phyloP scores from a whole-genome alignment of 2,888 invertebrate species.

The Eulithis testata region DNA sequence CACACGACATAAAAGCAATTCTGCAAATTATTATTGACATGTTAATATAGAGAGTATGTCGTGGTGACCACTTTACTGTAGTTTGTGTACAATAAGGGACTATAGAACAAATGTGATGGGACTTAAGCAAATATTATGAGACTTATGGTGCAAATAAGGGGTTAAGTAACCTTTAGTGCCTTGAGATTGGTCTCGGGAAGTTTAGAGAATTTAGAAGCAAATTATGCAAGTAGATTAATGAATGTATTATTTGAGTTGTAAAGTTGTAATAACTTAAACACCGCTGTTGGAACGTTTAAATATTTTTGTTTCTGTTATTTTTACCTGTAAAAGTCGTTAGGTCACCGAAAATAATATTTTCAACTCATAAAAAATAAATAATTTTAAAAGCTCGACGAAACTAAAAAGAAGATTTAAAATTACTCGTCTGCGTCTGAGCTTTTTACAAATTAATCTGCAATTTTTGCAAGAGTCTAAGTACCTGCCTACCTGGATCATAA shows the following conservation, averaged over 20 bases:
- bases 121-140: constrained; percentile 21
- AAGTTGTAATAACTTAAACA: neutral
- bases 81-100: constrained; percentile 23
- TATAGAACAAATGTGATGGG: constrained; percentile 24
- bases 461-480: too few species aligned
- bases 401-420: neutral
- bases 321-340: too few species aligned
- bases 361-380: too few species aligned
- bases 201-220: constrained; percentile 8
- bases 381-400: neutral
- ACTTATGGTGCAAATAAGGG: constrained; percentile 27
- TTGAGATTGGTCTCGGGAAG: constrained; percentile 26
- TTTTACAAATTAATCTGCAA: too few species aligned
- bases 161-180: constrained; percentile 35
- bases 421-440: too few species aligned
- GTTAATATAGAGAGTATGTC: constrained; percentile 75
- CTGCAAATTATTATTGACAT: constrained; percentile 82
- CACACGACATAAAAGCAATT: constrained; percentile 77
- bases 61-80: constrained; percentile 50
- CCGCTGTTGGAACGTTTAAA: neutral
- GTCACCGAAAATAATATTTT: too few species aligned
- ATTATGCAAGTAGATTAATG: constrained; percentile 7
- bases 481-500: too few species aligned
- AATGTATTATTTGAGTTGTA: neutral
- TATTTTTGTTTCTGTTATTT: neutral